phyloP scores from a whole-genome alignment of 2,797 vertebrate genomes.

The Natrix natrix region DNA sequence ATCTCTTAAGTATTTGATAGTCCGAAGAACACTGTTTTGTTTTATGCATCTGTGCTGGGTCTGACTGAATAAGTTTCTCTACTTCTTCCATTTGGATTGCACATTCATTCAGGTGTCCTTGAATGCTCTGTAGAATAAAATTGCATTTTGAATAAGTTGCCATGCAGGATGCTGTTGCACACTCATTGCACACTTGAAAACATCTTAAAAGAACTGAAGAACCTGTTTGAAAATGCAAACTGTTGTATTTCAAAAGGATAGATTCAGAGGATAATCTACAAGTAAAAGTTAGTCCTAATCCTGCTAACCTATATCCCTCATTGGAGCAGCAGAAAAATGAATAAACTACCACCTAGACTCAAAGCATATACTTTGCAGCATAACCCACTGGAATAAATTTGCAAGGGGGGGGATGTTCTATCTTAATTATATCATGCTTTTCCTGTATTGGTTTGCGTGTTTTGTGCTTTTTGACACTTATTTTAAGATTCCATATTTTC shows the following conservation, averaged over 20 bases:
- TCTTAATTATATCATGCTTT: not conserved
- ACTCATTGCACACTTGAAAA: not conserved
- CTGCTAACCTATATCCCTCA: not conserved
- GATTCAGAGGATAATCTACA: not conserved
- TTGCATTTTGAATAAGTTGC: not conserved
- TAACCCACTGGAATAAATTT: not conserved
- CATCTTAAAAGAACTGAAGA: not conserved
- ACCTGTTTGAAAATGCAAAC: not conserved
- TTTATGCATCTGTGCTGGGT: slow-evolving; percentile 73
- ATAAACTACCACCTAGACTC: not conserved
- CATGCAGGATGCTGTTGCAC: not conserved
- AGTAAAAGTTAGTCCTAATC: not conserved
- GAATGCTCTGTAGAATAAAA: slow-evolving; percentile 68
- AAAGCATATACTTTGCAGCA: not conserved
- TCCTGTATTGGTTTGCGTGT: not conserved
- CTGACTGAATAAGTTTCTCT: slow-evolving; percentile 77
- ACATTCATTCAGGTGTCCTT: slow-evolving; percentile 82
- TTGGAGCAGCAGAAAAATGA: not conserved
- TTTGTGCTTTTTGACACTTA: not conserved
- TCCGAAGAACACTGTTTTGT: slow-evolving; percentile 76
- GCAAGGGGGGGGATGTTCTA: not conserved
- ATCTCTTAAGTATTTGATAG: slow-evolving; percentile 74
- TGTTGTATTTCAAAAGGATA: not conserved
- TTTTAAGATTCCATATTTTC: slow-evolving; percentile 63
- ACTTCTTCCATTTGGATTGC: slow-evolving; percentile 74